A percentile compares a stretch with the other conserved stretches of the same genome.
These are phyloP conservation scores for Megalonaias nervosa DNA, from an alignment of 1,140 invertebrate species.

Conservation along the genomic window DNA sequence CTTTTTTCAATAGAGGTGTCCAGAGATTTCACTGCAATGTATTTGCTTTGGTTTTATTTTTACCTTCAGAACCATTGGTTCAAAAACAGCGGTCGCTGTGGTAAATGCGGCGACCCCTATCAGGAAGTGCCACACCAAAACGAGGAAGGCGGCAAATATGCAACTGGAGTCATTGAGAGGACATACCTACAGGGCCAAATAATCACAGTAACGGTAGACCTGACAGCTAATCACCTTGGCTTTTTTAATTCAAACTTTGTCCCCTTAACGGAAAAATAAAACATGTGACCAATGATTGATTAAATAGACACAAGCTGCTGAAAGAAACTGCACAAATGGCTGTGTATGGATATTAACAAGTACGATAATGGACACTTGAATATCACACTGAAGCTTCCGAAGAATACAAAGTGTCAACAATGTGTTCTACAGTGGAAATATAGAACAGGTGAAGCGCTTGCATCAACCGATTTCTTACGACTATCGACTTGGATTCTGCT, in stretches of 20 bases:
- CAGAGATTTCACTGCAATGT: neutral
- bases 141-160: slow-evolving; percentile 68
- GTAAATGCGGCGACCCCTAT: slow-evolving; percentile 70
- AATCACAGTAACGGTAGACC: slow-evolving; percentile 38
- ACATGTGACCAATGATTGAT: slow-evolving; percentile 50
- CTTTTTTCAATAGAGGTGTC: neutral
- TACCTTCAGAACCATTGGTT: slow-evolving; percentile 41
- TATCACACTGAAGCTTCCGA: slow-evolving; percentile 75
- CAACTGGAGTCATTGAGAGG: slow-evolving; percentile 62
- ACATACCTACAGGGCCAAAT: slow-evolving; percentile 64
- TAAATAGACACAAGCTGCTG: slow-evolving; percentile 35
- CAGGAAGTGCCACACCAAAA: slow-evolving; percentile 54
- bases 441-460: slow-evolving; percentile 82
- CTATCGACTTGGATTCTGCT: too few relatives aligned
- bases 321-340: slow-evolving; percentile 10
- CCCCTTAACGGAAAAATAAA: slow-evolving; percentile 74
- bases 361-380: neutral
- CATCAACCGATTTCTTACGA: too few relatives aligned
- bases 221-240: slow-evolving; percentile 59
- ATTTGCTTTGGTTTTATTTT: neutral
- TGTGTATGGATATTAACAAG: slow-evolving; percentile 22
- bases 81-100: slow-evolving; percentile 68
- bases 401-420: slow-evolving; percentile 86
- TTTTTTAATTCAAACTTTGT: slow-evolving; percentile 62
- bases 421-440: slow-evolving; percentile 94